Base-by-base conservation (phyloP, 2,113 vertebrate species). In the Rhodinocichla rosea region DNA sequence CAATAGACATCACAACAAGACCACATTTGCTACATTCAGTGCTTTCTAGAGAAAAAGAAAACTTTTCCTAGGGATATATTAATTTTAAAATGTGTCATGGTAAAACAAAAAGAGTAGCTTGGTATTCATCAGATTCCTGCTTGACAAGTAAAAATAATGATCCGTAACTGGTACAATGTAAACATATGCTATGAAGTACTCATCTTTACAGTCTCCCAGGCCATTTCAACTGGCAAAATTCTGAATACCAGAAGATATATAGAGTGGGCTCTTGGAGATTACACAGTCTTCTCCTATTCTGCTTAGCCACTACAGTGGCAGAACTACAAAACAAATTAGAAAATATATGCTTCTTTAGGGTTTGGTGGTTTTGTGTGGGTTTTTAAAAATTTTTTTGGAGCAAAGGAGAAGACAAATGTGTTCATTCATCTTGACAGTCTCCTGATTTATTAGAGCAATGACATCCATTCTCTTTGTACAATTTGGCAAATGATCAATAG, bases 401-500 rank as follows among this genome's bases (percentile, higher is more conserved):
- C 44, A 68, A 97, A 97, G 67, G 83, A 95, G 81, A 90, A 80
- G 90, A 95, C 6, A 30, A 95, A 95, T 96, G 86, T 55, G 39
- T 95, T 97, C 93, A 97, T 97, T 97, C 96, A 93, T 97, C 95
- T 94, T 95, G 96, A 94, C 97, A 97, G 89, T 88, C 89, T 97
- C 97, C 97, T 97, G 97, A 98, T 98, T 98, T 98, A 98, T 98
- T 97, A 96, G 96, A 95, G 87, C 59, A 35, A 92, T 96, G 96
- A 97, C 33, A 37, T 94, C 88, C 73, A 78, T 87, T 97, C 62
- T 84, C 96, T 98, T 97, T 97, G 94, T 97, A 95, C 91, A 85
- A 94, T 97, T 97, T 98, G 97, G 97, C 95, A 97, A 97, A 97
- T 80, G 96, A 97, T 98, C 97, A 95, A 91, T 90, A 96, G 88